Evolutionary conservation across 2,888 invertebrate species (phyloP).

Genomic region (Drosophila trichaetosa): DNA sequence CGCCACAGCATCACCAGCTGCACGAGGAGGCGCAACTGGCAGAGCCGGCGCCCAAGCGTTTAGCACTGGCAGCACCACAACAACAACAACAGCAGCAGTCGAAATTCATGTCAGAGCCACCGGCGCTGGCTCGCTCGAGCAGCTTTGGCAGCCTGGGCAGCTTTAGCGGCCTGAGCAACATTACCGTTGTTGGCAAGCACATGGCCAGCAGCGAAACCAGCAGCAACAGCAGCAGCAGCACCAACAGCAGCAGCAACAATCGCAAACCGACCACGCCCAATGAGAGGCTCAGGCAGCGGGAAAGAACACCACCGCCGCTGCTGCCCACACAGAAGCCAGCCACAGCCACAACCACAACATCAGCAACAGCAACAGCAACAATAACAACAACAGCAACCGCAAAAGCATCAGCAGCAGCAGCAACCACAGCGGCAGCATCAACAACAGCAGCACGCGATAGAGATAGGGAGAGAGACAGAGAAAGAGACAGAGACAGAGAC

Average conservation of each 20-base stretch:
- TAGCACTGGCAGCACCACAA: slow-evolving; percentile 45
- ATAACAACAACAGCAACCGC: slow-evolving; percentile 30
- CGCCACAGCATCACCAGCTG: neutral
- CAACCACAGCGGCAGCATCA: slow-evolving; percentile 39
- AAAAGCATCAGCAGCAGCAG: slow-evolving; percentile 32
- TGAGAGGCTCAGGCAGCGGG: slow-evolving; percentile 45
- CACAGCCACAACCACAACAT: slow-evolving; percentile 23
- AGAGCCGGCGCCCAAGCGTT: slow-evolving; percentile 63
- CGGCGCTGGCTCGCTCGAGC: slow-evolving; percentile 70
- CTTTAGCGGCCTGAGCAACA: slow-evolving; percentile 60
- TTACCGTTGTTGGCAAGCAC: slow-evolving; percentile 55
- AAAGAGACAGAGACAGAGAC: slow-evolving; percentile 52
- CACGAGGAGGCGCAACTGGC: slow-evolving; percentile 29
- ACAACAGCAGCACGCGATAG: slow-evolving; percentile 57
- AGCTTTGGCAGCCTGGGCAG: slow-evolving; percentile 65
- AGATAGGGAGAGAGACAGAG: slow-evolving; percentile 64
- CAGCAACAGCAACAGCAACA: slow-evolving; percentile 35
- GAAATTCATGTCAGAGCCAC: slow-evolving; percentile 68
- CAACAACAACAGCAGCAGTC: slow-evolving; percentile 36
- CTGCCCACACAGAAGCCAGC: slow-evolving; percentile 57
- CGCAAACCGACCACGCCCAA: slow-evolving; percentile 53
- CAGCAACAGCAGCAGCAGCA: slow-evolving; percentile 30
- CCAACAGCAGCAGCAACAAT: slow-evolving; percentile 15
- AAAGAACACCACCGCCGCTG: slow-evolving; percentile 62
- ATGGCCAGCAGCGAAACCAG: slow-evolving; percentile 33